Conservation (phyloP, 2,888 invertebrate species). For the Entomobrya multifasciata region DNA sequence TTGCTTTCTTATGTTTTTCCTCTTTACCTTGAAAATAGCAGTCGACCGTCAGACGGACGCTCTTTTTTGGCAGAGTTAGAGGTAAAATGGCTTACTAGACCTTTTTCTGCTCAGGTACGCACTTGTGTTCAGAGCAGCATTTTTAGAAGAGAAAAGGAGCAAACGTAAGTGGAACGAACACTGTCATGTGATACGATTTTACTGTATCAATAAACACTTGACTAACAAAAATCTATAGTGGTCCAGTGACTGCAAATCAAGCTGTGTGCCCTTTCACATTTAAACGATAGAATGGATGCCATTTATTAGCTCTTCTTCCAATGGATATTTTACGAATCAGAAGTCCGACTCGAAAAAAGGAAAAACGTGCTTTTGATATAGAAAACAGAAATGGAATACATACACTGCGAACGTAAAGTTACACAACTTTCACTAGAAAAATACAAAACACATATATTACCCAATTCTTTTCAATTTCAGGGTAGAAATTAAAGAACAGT, state of each 20-base stretch:
- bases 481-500: too few species aligned
- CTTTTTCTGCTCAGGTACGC: slow-evolving; percentile 50
- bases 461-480: too few species aligned
- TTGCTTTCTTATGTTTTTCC: neutral
- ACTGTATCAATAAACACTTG: slow-evolving; percentile 13
- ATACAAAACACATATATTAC: too few species aligned
- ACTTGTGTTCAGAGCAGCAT: neutral
- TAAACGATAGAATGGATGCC: neutral
- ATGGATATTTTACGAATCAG: too few species aligned
- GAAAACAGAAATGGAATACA: neutral
- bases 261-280: neutral
- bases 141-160: neutral
- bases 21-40: slow-evolving; percentile 23
- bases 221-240: slow-evolving; percentile 37
- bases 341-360: neutral
- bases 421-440: too few species aligned
- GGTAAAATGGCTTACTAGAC: slow-evolving; percentile 24
- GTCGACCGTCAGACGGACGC: neutral
- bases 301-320: too few species aligned
- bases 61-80: neutral
- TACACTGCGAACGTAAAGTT: too few species aligned
- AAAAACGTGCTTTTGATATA: neutral
- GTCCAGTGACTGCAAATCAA: neutral
- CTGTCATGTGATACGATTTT: neutral
- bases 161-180: slow-evolving; percentile 5